These are phyloP conservation scores for Nycteola revayana DNA, from an alignment of 2,888 invertebrate genomes.

Conservation along the genomic window DNA sequence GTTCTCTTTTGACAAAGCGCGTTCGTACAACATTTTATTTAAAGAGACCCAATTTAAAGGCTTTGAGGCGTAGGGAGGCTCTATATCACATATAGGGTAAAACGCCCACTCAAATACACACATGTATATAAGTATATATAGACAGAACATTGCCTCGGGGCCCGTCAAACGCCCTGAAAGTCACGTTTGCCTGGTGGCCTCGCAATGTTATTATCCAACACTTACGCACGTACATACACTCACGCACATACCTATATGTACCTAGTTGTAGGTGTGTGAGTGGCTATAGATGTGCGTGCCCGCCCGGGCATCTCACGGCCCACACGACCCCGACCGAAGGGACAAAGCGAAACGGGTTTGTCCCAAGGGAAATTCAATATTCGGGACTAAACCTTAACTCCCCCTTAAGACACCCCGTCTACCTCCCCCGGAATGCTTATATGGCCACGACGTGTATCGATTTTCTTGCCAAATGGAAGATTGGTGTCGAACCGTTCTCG, in stretches of 20 bases:
- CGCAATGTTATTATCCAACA: constrained; percentile 79
- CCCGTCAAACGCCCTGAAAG: constrained; percentile 75
- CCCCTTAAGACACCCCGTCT: constrained; percentile 79
- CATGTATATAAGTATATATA: constrained; percentile 43
- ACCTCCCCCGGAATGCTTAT: constrained; percentile 81
- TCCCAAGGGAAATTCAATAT: constrained; percentile 84
- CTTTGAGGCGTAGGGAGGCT: constrained; percentile 62
- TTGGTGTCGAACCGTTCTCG: constrained; percentile 79
- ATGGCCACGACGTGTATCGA: constrained; percentile 82
- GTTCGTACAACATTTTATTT: constrained; percentile 54
- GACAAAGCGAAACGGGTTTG: constrained; percentile 83
- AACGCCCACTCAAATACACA: constrained; percentile 59
- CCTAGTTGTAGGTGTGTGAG: constrained; percentile 24
- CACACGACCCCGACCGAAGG: constrained; percentile 79
- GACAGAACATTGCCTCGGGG: constrained; percentile 62
- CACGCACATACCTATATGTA: constrained; percentile 37
- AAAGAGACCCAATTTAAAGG: constrained; percentile 77
- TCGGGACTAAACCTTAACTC: constrained; percentile 83
- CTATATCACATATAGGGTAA: constrained; percentile 63
- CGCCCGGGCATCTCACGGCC: constrained; percentile 76
- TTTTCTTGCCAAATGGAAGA: constrained; percentile 82
- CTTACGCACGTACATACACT: constrained; percentile 67
- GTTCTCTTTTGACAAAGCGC: constrained; percentile 40
- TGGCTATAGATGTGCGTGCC: constrained; percentile 40
- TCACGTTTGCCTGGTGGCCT: constrained; percentile 77